Evolutionary conservation across 2,113 vertebrate genomes (phyloP).

Genomic region (Pardalotus punctatus): DNA sequence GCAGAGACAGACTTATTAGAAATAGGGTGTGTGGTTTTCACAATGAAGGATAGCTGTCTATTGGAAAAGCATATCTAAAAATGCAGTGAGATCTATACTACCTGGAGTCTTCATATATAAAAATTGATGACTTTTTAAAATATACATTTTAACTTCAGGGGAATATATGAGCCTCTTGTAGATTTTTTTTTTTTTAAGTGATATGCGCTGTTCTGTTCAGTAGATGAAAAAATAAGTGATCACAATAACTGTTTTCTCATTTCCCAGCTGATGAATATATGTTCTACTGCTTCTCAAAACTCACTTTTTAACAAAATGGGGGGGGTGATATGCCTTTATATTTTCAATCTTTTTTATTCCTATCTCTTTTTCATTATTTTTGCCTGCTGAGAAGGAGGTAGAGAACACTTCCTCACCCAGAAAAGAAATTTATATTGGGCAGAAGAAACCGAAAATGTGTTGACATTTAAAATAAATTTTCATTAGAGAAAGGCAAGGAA

Average conservation of each 20-base stretch:
- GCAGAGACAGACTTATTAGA: neutral
- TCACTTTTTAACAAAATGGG: neutral
- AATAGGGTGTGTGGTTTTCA: neutral
- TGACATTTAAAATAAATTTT: neutral
- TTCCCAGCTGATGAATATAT: neutral
- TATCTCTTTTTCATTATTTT: neutral
- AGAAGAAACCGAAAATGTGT: rapidly evolving
- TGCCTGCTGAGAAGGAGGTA: neutral
- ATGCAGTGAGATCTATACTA: neutral
- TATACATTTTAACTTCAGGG: neutral
- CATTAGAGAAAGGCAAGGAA: neutral
- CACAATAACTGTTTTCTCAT: neutral
- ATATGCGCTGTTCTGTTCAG: neutral
- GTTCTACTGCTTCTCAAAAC: neutral
- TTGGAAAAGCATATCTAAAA: conserved; percentile 13
- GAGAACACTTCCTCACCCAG: neutral
- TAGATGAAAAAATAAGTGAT: neutral
- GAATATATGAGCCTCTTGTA: neutral
- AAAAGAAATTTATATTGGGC: neutral
- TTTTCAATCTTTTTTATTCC: neutral
- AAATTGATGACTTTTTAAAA: neutral
- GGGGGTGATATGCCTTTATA: neutral
- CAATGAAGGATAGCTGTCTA: neutral
- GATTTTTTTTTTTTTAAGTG: neutral
- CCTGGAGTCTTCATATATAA: neutral